Evolutionary conservation across 2,797 vertebrate species (phyloP), one percentile per base, ranked within the genome.

Genomic region (Bufotes viridis): DNA sequence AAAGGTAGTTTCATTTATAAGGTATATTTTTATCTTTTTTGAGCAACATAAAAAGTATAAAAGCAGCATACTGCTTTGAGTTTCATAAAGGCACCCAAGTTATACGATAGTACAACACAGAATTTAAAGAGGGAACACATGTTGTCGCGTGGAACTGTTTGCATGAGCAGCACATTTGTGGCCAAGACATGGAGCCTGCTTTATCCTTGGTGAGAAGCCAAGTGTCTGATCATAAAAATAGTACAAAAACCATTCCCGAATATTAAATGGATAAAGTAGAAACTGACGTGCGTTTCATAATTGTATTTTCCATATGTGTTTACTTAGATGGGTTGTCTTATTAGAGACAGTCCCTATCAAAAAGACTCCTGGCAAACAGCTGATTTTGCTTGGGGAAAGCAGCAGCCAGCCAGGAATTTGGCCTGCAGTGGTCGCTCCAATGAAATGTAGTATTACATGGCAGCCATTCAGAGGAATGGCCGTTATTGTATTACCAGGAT

Each of bases 161-260:
- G 70, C 82, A 74, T 29, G 57, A 58, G 74, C 84, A 78, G 70
- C 74, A 67, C 34, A 78, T 85, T 85, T 85, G 84, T 85, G 74
- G 74, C 58, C 29, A 34, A 53, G 60, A 78, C 74, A 34, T 85
- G 74, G 84, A 78, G 84, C 57, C 82, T 60, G 70, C 82, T 61
- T 84, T 84, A 84, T 84, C 82, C 26, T 14, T 84, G 70, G 55
- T 75, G 57, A 20, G 20, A 51, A 75, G 69, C 82, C 82, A 84
- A 75, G 34, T 61, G 82, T 75, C 82, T n/a, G 24, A 60, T 75
- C 57, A 75, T 84, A 84, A 74, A 84, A 57, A 74, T 84, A 75
- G 82, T 49, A 49, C 55, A 60, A 84, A 61, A 84, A 84, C 75
- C 51, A 24, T 53, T 78, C 75, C 75, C 24, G 51, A 78, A 78